These are phyloP conservation scores for Beris morrisii DNA, from an alignment of 2,888 invertebrate genomes.

Conservation along the genomic window DNA sequence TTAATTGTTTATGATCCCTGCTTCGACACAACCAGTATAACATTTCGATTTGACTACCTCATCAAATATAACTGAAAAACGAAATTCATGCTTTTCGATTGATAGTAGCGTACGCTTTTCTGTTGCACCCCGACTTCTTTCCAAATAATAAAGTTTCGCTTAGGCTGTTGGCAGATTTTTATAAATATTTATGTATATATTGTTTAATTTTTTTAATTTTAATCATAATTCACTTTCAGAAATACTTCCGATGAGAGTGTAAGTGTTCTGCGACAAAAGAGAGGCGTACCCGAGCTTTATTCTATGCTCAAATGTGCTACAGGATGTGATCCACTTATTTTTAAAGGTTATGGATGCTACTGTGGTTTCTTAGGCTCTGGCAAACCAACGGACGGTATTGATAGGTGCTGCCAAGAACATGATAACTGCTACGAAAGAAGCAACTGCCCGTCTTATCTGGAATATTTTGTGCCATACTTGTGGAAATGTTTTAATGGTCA, in stretches of 20 bases:
- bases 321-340: slow-evolving; percentile 78
- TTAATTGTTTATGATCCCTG: too few relatives aligned
- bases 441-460: slow-evolving; percentile 76
- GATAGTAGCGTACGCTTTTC: too few relatives aligned
- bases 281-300: slow-evolving; percentile 78
- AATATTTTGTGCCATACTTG: slow-evolving; percentile 84
- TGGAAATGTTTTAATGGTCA: slow-evolving; percentile 81
- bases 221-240: background rate
- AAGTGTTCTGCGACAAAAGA: slow-evolving; percentile 61
- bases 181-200: too few relatives aligned
- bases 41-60: too few relatives aligned
- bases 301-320: slow-evolving; percentile 86
- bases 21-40: too few relatives aligned
- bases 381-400: slow-evolving; percentile 77
- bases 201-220: too few relatives aligned
- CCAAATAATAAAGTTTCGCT: too few relatives aligned
- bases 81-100: too few relatives aligned
- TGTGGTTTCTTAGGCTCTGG: slow-evolving; percentile 86
- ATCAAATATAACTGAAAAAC: too few relatives aligned
- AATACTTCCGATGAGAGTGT: slow-evolving; percentile 38
- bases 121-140: too few relatives aligned
- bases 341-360: slow-evolving; percentile 88
- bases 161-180: too few relatives aligned
- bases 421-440: slow-evolving; percentile 83
- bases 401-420: slow-evolving; percentile 78